Percentiles rank a stretch among this genome's conserved stretches.
These are phyloP conservation scores for Saccopteryx leptura DNA, from an alignment of 2,113 vertebrate genomes.

Conservation along the genomic window DNA sequence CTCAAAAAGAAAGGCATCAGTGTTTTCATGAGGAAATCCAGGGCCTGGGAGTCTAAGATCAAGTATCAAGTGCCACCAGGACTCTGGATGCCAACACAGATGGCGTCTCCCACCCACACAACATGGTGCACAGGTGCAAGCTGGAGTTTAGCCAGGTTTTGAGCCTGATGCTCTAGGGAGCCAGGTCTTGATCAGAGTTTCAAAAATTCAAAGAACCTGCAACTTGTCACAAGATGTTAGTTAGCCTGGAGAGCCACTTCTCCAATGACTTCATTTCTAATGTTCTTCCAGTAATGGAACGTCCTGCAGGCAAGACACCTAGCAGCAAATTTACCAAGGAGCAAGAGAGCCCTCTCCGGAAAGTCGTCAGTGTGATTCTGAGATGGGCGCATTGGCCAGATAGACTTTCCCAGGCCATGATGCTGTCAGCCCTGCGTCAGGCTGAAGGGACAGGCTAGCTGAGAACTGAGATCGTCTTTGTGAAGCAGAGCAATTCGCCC, in stretches of 20 bases:
- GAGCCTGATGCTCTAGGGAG: not conserved
- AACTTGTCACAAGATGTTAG: accelerated
- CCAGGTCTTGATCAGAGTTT: accelerated
- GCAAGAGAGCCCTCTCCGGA: not conserved
- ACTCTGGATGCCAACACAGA: accelerated
- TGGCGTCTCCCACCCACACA: accelerated
- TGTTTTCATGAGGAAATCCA: accelerated
- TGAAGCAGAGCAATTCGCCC: not conserved
- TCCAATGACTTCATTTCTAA: too few species aligned
- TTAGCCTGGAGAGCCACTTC: accelerated
- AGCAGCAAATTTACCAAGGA: accelerated
- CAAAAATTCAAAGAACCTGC: not conserved
- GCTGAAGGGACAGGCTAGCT: accelerated
- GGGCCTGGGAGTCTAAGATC: not conserved
- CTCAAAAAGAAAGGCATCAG: not conserved
- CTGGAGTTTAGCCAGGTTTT: not conserved
- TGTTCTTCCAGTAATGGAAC: accelerated
- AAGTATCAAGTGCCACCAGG: not conserved
- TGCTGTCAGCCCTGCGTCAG: accelerated
- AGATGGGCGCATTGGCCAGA: accelerated
- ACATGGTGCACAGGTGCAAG: accelerated
- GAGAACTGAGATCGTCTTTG: not conserved
- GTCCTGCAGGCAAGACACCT: accelerated
- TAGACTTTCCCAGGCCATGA: accelerated
- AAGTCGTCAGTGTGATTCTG: accelerated